Base-by-base conservation (phyloP, 2,888 invertebrate genomes). In the Aethes cnicana region DNA sequence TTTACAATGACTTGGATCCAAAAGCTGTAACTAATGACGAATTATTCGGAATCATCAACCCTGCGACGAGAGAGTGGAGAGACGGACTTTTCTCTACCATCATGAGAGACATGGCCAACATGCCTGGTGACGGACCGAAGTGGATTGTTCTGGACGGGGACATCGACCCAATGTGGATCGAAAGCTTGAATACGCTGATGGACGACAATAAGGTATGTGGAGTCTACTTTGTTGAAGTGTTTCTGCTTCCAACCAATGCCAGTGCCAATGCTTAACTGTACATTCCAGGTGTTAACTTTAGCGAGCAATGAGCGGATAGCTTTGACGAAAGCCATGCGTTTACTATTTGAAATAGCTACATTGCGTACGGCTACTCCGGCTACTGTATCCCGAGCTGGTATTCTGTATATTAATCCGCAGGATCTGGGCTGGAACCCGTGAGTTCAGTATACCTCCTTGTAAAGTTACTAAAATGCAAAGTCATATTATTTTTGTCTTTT, bases 91-190 rank as follows among this genome's bases (percentile, higher is more conserved):
- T 98, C 74, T 98, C 98, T 0, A 94, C 95, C 0, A 92, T 98
- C 47, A 97, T 98, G 96, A 90, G 98, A 58, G 98, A 98, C 74
- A 95, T 97, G 88, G 96, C 97, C 1, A 97, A 97, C 77, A 92
- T 97, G 91, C 87, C 93, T 0, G 96, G 96, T 0, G 94, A 95
- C 66, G 94, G 95, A 0, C 95, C 96, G 0, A 97, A 97, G 76
- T 98, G 98, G 98, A 97, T 98, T 64, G 95, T 98, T 5, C 91
- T 97, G 36, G 98, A 98, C 78, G 98, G 98, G 11, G 98, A 98
- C 73, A 98, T 98, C 64, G 98, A 98, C 89, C 98, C 98, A 1
- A 98, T 98, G 97, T 98, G 98, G 98, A 98, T 98, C 69, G 98
- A 98, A 83, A 97, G 97, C 21, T 91, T 98, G 18, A 98, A 98